Percentiles rank a stretch among this genome's conserved stretches.
These are phyloP conservation scores for Gryon sp. DNA, from an alignment of 1,140 invertebrate genomes.

Conservation along the genomic window DNA sequence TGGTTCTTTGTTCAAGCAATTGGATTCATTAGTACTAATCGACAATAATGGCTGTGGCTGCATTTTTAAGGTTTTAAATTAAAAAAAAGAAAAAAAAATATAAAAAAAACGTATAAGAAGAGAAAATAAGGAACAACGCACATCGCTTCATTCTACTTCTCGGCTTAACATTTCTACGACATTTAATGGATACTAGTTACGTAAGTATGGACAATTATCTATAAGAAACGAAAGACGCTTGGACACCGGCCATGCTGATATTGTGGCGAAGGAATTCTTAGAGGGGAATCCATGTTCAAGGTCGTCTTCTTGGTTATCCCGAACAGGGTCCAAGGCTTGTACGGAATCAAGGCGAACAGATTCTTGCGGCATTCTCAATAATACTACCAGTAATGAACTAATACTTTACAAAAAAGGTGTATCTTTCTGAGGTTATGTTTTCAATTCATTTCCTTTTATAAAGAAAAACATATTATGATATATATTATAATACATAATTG, in stretches of 20 bases:
- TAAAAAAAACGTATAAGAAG: too few relatives aligned
- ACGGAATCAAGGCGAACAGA: conserved; percentile 42
- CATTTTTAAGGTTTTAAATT: too few relatives aligned
- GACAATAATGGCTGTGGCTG: conserved; percentile 17
- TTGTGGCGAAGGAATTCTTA: conserved; percentile 57
- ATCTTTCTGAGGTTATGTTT: too few relatives aligned
- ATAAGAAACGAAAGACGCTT: conserved; percentile 50
- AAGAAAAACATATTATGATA: too few relatives aligned
- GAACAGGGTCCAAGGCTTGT: conserved; percentile 55
- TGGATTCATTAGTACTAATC: conserved; percentile 25
- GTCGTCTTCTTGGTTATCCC: conserved; percentile 63
- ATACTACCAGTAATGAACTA: conserved; percentile 53
- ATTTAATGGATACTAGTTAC: conserved; percentile 38
- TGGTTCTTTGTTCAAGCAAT: conserved; percentile 15
- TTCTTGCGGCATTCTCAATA: conserved; percentile 49
- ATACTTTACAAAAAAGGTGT: conserved; percentile 25
- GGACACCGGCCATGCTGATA: conserved; percentile 58
- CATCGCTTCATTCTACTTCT: conserved; percentile 18
- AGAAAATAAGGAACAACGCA: too few relatives aligned
- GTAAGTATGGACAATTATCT: conserved; percentile 60
- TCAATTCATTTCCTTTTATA: too few relatives aligned
- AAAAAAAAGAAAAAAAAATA: too few relatives aligned
- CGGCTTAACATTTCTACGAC: too few relatives aligned
- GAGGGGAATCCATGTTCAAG: conserved; percentile 59
- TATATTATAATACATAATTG: too few relatives aligned